Evolutionary conservation across 1,140 invertebrate species (phyloP), one percentile per base, ranked within the genome.

Genomic region (Mercenaria mercenaria): DNA sequence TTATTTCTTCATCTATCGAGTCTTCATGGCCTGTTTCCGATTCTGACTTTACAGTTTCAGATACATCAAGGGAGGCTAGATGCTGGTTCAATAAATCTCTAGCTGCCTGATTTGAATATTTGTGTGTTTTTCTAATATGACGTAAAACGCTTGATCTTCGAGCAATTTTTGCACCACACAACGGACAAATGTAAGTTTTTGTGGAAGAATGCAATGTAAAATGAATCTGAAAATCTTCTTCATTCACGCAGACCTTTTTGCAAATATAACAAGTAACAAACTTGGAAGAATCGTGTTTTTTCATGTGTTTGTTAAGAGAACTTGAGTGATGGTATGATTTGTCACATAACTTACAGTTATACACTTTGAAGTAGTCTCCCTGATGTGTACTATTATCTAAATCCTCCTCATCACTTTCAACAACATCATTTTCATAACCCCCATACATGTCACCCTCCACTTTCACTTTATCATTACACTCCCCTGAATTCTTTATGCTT

Each of bases 221-320:
- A 59, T 88, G 86, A 61, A 13, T 34, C 37, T 69, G 76, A n/a
- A 88, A 67, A 29, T 88, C 86, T 37, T 74, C 50, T 69, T 80
- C 72, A 43, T 13, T 79, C 10, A 39, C 61, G 26, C 72, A 88
- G 8, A 77, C 52, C 20, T 77, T 56, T 32, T 67, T 64, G 47
- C 86, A 88, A 52, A 88, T 80, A 29, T 80, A 37, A 37, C 86
- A 88, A 20, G 74, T 69, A 32, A 88, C 52, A 34, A 52, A 59
- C 8, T 88, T 64, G 4, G 41, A 50, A 20, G 52, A 61, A 18
- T 77, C 76, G 67, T 88, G 86, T 20, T 79, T 81, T 67, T 88
- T 88, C 86, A 88, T 88, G 41, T 88, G 86, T 56, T 88, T 88
- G 18, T 69, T 69, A 10, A 88, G 47, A 64, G 86, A 88, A 69